These are phyloP conservation scores for Brachypterus glaber DNA, from an alignment of 2,888 invertebrate genomes.

Conservation along the genomic window DNA sequence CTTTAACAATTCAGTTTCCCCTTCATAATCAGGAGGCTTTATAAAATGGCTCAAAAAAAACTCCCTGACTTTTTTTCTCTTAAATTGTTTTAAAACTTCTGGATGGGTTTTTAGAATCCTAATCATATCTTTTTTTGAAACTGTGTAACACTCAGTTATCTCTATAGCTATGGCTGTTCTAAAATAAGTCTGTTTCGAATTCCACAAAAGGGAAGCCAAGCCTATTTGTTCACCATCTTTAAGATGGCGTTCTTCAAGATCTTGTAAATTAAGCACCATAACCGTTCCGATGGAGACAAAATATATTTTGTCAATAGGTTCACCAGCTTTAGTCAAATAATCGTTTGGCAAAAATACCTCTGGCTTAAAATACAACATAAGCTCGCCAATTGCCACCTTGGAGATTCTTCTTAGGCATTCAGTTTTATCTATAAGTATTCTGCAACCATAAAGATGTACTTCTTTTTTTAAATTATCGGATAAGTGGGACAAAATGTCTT, in stretches of 20 bases:
- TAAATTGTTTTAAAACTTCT: too few species aligned
- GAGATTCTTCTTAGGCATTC: constrained; percentile 40
- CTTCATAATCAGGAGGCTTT: too few species aligned
- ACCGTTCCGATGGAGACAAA: constrained; percentile 46
- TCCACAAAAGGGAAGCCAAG: constrained; percentile 27
- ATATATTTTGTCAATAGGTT: constrained; percentile 40
- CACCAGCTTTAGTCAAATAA: constrained; percentile 38
- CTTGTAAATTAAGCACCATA: constrained; percentile 37
- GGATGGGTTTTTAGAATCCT: constrained; percentile 30
- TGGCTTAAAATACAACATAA: constrained; percentile 36
- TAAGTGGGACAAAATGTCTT: constrained; percentile 28
- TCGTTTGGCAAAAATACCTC: constrained; percentile 43
- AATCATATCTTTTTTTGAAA: constrained; percentile 25
- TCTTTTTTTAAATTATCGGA: constrained; percentile 38
- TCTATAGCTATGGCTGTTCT: constrained; percentile 29
- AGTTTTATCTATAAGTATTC: constrained; percentile 42
- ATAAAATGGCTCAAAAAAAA: too few species aligned
- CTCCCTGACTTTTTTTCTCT: too few species aligned
- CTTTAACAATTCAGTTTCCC: too few species aligned
- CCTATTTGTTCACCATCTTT: constrained; percentile 47
- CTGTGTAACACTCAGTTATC: constrained; percentile 32
- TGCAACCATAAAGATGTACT: constrained; percentile 41
- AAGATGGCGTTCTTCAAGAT: constrained; percentile 44
- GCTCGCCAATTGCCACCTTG: constrained; percentile 33
- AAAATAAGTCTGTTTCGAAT: constrained; percentile 16